Percentiles rank a stretch among this genome's conserved stretches.
phyloP scores from a whole-genome alignment of 1,140 invertebrate species.

The Dryas iulia region DNA sequence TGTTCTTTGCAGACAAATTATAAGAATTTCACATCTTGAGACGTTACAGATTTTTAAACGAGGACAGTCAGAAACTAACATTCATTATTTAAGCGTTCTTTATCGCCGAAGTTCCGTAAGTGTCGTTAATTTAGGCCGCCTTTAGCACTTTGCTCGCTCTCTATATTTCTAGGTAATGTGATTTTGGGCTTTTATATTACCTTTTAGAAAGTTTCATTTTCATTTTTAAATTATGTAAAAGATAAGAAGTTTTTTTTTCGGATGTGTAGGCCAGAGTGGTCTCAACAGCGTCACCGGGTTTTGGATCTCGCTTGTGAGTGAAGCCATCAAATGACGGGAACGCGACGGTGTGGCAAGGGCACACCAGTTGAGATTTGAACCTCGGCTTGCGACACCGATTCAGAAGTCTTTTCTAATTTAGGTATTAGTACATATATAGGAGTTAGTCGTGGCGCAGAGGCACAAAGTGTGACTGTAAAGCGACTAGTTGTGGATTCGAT shows the following conservation, averaged over 20 bases:
- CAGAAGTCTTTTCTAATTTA: too few species aligned
- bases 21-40: constrained; percentile 8
- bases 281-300: too few species aligned
- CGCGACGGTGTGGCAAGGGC: too few species aligned
- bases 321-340: too few species aligned
- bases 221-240: neutral
- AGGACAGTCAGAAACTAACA: neutral
- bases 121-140: constrained; percentile 1
- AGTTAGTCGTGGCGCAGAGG: too few species aligned
- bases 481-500: too few species aligned
- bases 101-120: constrained; percentile 2
- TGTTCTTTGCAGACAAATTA: constrained; percentile 28
- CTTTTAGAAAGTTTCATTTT: neutral
- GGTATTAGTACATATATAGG: too few species aligned
- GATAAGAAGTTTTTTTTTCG: neutral
- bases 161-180: neutral
- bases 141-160: neutral
- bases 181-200: neutral
- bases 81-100: constrained; percentile 1
- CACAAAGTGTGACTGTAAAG: too few species aligned
- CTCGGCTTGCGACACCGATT: too few species aligned
- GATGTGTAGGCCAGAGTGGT: too few species aligned
- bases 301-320: too few species aligned
- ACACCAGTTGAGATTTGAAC: too few species aligned
- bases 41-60: neutral